A percentile compares a stretch with the other conserved stretches of the same genome.
phyloP scores from a whole-genome alignment of 2,888 invertebrate species.

The Gymnocheta viridis region DNA sequence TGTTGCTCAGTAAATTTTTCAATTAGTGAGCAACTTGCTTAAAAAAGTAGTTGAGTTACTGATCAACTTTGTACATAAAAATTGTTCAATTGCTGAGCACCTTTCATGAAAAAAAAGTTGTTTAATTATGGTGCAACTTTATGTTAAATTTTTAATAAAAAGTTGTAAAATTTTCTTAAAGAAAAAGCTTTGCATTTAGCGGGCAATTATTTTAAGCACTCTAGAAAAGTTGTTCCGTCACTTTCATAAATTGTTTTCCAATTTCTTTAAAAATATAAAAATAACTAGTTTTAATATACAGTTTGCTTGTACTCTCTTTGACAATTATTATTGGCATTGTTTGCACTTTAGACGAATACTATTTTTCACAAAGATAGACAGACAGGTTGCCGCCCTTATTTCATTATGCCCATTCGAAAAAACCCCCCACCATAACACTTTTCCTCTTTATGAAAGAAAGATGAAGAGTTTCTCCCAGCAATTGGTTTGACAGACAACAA shows the following conservation, averaged over 20 bases:
- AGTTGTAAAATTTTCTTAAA: too few relatives aligned
- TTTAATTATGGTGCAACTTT: too few relatives aligned
- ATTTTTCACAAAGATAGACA: not conserved
- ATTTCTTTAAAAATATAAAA: not conserved
- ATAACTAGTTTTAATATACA: too few relatives aligned
- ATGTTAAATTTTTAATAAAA: too few relatives aligned
- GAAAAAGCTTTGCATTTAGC: too few relatives aligned
- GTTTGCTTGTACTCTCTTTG: not conserved
- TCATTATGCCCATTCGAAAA: slow-evolving; percentile 45
- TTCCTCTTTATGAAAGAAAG: not conserved
- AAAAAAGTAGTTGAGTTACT: too few relatives aligned
- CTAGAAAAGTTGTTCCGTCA: not conserved
- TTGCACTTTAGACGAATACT: not conserved
- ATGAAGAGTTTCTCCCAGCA: not conserved
- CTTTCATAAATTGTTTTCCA: not conserved
- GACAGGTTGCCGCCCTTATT: slow-evolving; percentile 68
- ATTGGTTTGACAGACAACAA: slow-evolving; percentile 10
- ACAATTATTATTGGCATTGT: not conserved
- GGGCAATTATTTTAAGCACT: too few relatives aligned
- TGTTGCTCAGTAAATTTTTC: too few relatives aligned
- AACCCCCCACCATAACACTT: not conserved
- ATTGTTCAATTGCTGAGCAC: too few relatives aligned
- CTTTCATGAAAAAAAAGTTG: too few relatives aligned
- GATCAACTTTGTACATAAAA: too few relatives aligned
- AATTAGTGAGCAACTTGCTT: too few relatives aligned